Conservation (phyloP, 64 coral and sea anemone species). For the Actinia equina region DNA sequence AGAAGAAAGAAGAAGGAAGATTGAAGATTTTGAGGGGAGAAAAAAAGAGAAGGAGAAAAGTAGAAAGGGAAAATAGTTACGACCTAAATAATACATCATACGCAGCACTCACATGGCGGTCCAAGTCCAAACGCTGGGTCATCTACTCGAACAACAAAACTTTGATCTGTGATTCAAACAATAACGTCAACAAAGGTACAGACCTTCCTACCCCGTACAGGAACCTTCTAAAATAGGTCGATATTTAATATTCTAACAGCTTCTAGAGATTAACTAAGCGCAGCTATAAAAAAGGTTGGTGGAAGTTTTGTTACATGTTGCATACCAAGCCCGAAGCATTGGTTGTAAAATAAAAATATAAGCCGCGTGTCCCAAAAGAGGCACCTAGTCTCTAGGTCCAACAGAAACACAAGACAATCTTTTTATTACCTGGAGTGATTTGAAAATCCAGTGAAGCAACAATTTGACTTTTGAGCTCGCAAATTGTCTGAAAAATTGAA, state of each 20-base stretch:
- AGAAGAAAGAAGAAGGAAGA: background rate
- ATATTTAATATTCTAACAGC: no score
- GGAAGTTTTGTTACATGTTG: no score
- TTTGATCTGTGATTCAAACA: constrained; percentile 6
- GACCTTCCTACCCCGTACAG: background rate
- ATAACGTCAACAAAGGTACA: background rate
- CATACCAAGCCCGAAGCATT: no score
- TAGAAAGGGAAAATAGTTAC: background rate
- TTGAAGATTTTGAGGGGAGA: background rate
- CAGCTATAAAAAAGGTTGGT: no score
- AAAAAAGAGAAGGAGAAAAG: background rate
- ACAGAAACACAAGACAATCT: no score
- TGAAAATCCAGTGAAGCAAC: background rate
- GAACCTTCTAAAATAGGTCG: no score
- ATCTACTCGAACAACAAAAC: constrained; percentile 24
- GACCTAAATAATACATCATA: no score
- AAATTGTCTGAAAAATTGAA: constrained; percentile 26
- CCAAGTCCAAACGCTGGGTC: constrained; percentile 21
- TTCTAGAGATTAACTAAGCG: no score
- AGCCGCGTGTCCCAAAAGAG: no score
- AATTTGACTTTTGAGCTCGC: constrained; percentile 26
- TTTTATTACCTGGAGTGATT: background rate
- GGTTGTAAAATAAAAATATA: no score
- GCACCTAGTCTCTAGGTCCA: no score
- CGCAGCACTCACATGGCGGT: constrained; percentile 28